Base-by-base conservation (phyloP, 1,140 invertebrate species). In the Bicyclus anynana region DNA sequence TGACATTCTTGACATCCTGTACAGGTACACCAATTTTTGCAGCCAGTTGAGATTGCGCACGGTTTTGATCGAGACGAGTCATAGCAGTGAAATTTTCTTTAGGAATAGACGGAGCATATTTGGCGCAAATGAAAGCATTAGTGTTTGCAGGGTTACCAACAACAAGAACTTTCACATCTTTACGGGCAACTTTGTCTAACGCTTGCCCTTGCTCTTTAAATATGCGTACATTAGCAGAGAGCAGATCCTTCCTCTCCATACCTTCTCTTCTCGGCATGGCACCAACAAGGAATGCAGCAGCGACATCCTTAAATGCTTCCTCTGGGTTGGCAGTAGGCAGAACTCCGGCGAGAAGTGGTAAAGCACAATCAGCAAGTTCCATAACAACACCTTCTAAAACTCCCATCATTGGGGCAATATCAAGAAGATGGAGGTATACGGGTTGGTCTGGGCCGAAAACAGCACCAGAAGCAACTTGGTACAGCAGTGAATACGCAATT, bases 121-220 rank as follows among this genome's bases (percentile, higher is more conserved):
- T 96, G 2, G 97, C 95, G 75, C 97, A 98, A 65, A 99, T 97
- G 7, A 98, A 90, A 13, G 98, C 98, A 91, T 99, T 99, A 0
- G 99, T 99, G 80, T 99, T 99, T 0, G 99, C 99, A 44, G 99
- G 99, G 89, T 99, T 99, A 29, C 99, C 99, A 74, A 99, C 98
- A 38, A 99, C 98, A 13, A 99, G 89, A 16, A 89, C 77, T 90
- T 99, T 99, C 13, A 99, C 96, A 79, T 94, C 94, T 77, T 99
- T 99, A 66, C 96, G 97, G 1, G 98, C 97, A 85, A 93, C 93
- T 85, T 97, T 94, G 63, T 99, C 95, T 0, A 99, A 82, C 10
- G 98, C 97, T 78, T 97, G 92, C 12, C 98, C 99, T 90, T 96
- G 95, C 29, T 94, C 94, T 90, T 99, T 99, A 87, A 99, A 99